Percentiles rank a stretch among this genome's conserved stretches.
Conservation (phyloP, 2,888 invertebrate genomes). For the Tipula unca region DNA sequence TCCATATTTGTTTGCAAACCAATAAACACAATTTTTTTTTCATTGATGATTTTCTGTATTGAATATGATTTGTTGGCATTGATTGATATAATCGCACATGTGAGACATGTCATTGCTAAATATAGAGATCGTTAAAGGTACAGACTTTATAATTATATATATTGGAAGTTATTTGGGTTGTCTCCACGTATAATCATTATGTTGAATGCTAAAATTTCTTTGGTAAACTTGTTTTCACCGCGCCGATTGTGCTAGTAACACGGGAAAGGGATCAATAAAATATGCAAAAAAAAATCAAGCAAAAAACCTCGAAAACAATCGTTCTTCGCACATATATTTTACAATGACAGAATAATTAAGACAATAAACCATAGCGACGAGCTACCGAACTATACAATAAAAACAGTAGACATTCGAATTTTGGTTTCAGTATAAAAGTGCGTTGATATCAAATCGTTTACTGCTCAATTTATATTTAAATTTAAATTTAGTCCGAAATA, state of each 20-base stretch:
- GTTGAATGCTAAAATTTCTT: not conserved
- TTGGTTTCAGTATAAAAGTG: not conserved
- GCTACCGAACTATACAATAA: not conserved
- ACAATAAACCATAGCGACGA: not conserved
- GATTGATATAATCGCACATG: not conserved
- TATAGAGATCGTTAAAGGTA: not conserved
- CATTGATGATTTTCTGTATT: no score
- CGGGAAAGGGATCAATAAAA: not conserved
- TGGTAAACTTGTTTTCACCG: not conserved
- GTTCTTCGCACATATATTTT: not conserved
- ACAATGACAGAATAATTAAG: not conserved
- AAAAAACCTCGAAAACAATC: not conserved
- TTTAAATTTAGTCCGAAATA: no score
- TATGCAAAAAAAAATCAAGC: not conserved
- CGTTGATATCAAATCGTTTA: not conserved
- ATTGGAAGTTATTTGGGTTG: no score
- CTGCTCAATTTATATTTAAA: not conserved
- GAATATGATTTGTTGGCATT: not conserved
- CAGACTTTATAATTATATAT: no score
- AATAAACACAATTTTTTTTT: no score
- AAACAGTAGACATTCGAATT: not conserved
- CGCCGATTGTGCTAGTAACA: not conserved
- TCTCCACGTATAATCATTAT: not conserved
- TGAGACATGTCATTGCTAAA: no score
- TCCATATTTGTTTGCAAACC: not conserved